Percentiles rank a stretch among this genome's conserved stretches.
Conservation (phyloP, 2,888 invertebrate species). For the Polymixis flavicincta region DNA sequence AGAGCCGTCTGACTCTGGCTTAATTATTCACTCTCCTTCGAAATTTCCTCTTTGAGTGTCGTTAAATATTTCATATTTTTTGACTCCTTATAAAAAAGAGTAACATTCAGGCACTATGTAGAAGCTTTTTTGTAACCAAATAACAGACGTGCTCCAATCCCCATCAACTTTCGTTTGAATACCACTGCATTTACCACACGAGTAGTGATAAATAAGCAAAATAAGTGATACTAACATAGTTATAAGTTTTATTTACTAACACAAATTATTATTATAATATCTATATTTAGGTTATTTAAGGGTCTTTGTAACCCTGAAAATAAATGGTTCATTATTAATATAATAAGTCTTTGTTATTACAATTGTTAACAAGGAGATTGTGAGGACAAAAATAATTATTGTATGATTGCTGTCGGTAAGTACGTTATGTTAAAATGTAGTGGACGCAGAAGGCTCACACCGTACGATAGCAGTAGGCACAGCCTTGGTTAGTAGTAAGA, state of each 20-base stretch:
- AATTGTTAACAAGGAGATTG: conserved; percentile 33
- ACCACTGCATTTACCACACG: conserved; percentile 3
- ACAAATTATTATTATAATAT: too few relatives aligned
- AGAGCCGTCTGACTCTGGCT: neutral
- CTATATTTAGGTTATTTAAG: too few relatives aligned
- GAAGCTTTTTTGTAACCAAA: neutral
- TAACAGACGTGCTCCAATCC: neutral
- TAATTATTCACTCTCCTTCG: neutral
- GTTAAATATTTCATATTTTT: neutral
- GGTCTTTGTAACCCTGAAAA: too few relatives aligned
- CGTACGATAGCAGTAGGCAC: neutral
- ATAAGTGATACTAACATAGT: too few relatives aligned
- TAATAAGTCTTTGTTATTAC: conserved; percentile 17
- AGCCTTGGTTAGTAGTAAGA: neutral
- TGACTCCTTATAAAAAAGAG: neutral
- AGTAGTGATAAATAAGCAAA: conserved; percentile 25
- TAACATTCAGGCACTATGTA: neutral
- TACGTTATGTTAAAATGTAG: neutral
- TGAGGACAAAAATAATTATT: conserved; percentile 29
- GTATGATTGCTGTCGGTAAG: conserved; percentile 6
- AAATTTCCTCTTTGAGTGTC: neutral
- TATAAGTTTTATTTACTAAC: too few relatives aligned
- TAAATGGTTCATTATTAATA: too few relatives aligned
- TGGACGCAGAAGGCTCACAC: conserved; percentile 10
- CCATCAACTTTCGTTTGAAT: conserved; percentile 17